Base-by-base conservation (phyloP, 1,140 invertebrate genomes). In the Agrypnia vestita region DNA sequence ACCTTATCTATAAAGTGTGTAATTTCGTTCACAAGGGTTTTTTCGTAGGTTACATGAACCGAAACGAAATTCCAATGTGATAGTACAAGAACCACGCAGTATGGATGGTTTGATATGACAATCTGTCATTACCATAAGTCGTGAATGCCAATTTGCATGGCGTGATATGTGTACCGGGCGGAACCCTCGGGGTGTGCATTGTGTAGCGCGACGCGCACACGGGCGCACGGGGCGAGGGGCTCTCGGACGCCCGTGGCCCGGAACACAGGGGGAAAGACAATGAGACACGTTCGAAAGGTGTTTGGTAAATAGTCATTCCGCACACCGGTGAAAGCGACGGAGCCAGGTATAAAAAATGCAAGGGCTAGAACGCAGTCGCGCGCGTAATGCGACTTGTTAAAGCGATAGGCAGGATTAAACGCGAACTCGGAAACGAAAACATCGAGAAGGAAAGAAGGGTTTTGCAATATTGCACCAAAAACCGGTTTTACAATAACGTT, bases 271-370 rank as follows among this genome's bases (percentile, higher is more conserved):
- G 64, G 44, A 69, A n/a, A 69, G 46, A 69, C 64, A 69, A 69
- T 69, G 44, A n/a, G 44, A 44, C 43, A 47, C 13, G 43, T 49
- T 9, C 15, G 46, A 69, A 69, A 21, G 64, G 64, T 46, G n/a
- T 46, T 69, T 21, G 44, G 43, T 69, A 47, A 69, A 69, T 47
- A 69, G 44, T 47, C 44, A 69, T 69, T 64, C 61, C 61, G 25
- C 61, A 10, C 25, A 35, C 43, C 15, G 44, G n/a, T 19, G 64
- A 69, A 69, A 69, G 44, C 46, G 46, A n/a, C 46, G 21, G 9
- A 47, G 10, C 44, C 64, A 69, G 44, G 43, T 69, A 69, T 49
- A 46, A n/a, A 47, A 69, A 69, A 67, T 67, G 43, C 62, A 44
- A 44, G 1, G 12, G 46, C 46, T 69, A 11, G n/a, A 46, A 69